These are phyloP conservation scores for Copsychus sechellarum DNA, from an alignment of 2,113 vertebrate species.

Conservation along the genomic window DNA sequence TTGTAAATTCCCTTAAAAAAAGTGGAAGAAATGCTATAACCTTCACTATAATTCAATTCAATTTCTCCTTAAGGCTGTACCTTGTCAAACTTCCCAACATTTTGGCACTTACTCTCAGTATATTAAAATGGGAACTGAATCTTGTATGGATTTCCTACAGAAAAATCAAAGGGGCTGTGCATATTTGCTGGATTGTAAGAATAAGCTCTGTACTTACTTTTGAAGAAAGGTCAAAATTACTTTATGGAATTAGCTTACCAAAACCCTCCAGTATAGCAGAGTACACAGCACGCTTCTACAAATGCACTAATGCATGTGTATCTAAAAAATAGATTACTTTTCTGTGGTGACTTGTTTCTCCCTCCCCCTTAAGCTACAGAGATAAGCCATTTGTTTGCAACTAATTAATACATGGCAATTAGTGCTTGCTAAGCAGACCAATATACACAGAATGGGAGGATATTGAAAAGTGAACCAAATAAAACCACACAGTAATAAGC, in stretches of 20 bases:
- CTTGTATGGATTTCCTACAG: neutral
- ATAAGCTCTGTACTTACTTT: neutral
- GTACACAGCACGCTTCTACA: accelerated
- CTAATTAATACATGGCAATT: neutral
- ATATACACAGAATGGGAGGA: neutral
- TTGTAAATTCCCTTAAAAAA: neutral
- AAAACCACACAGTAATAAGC: neutral
- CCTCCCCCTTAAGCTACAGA: neutral
- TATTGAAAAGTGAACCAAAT: neutral
- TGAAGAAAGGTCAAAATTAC: neutral
- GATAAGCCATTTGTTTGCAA: neutral
- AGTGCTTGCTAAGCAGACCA: neutral
- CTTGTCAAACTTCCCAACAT: neutral
- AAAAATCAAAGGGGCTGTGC: neutral
- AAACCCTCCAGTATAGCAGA: neutral
- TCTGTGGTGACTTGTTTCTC: neutral
- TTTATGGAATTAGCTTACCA: neutral
- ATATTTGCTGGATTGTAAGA: neutral
- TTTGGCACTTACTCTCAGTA: neutral
- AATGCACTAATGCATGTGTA: neutral
- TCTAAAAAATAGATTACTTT: neutral
- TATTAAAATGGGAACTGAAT: neutral
- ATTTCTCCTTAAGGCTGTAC: neutral
- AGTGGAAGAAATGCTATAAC: neutral
- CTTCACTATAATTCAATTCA: neutral